Base-by-base conservation (phyloP, 2,113 vertebrate species). In the Gymnobelideus leadbeateri region DNA sequence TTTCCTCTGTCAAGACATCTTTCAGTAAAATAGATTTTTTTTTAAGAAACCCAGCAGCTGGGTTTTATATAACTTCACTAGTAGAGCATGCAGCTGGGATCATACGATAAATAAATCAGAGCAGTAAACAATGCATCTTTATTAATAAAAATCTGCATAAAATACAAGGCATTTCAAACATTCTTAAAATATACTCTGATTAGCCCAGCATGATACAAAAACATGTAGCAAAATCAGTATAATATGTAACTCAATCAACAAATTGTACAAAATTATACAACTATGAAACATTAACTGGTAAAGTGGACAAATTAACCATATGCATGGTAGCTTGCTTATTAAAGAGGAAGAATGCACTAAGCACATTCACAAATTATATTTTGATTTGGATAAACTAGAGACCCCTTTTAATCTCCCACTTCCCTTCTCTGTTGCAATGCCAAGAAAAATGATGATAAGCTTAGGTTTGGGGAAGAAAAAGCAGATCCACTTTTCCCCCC, bases 91-190 rank as follows among this genome's bases (percentile, higher is more conserved):
- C 97, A 97, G 95, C 95, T 98, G 97, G 97, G 93, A 28, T 84
- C 97, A 92, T 95, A 97, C 96, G 98, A 98, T 97, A 98, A 97
- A 94, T 97, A 95, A 91, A 68, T 92, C 92, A 94, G 95, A 89
- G 61, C 97, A 97, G 96, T 96, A 98, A 97, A 98, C 97, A 96
- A 95, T 97, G 90, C 92, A 50, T 98, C 98, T 98, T 98, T 98
- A 97, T 98, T 98, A 97, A 98, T 98, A 98, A 98, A 77, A 98
- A 97, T 96, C 98, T 97, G 53, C 98, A 97, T 97, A 97, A 97
- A 61, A 96, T 93, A 90, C 97, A 97, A 97, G 93, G 94, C 96
- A 68, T 97, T 96, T 98, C 96, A 93, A 94, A 98, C 98, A 94
- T 97, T 98, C 28, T 95, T 53, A 97, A 96, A 97, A 95, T 95